Percentiles rank a stretch among this genome's conserved stretches.
Conservation (phyloP, 2,113 vertebrate species). For the Sprattus sprattus region DNA sequence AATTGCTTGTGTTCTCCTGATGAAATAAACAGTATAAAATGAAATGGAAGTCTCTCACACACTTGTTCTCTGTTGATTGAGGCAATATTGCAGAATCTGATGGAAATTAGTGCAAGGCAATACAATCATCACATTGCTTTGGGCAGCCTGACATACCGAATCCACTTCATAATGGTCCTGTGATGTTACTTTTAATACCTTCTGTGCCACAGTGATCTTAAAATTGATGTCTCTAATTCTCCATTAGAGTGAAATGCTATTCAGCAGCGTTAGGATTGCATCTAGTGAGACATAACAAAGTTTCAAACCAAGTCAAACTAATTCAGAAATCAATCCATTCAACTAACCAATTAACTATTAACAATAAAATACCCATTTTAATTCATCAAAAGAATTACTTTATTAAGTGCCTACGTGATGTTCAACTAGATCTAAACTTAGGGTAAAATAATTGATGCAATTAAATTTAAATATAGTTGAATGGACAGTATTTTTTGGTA, state of each 20-base stretch:
- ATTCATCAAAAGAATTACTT: no score
- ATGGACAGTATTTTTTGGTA: no score
- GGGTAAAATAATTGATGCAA: neutral
- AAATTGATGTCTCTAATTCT: constrained; percentile 7
- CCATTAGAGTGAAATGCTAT: constrained; percentile 41
- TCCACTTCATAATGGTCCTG: constrained; percentile 32
- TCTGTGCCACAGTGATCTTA: constrained; percentile 26
- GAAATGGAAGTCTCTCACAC: constrained; percentile 46
- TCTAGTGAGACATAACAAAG: neutral
- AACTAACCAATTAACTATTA: no score
- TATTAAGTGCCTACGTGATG: no score
- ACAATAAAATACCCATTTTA: no score
- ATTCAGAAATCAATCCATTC: neutral
- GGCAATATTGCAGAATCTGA: constrained; percentile 30
- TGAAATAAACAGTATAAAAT: constrained; percentile 54
- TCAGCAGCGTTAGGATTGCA: neutral
- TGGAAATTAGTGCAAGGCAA: constrained; percentile 30
- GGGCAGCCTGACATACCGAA: constrained; percentile 3
- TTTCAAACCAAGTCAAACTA: neutral
- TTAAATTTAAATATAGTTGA: neutral
- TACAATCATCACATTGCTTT: constrained; percentile 15
- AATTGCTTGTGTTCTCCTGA: constrained; percentile 34
- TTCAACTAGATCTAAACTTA: no score
- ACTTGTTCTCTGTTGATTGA: constrained; percentile 36
- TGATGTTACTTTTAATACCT: constrained; percentile 25